Conservation (phyloP, 2,113 vertebrate genomes). For the Empidonax alnorum region DNA sequence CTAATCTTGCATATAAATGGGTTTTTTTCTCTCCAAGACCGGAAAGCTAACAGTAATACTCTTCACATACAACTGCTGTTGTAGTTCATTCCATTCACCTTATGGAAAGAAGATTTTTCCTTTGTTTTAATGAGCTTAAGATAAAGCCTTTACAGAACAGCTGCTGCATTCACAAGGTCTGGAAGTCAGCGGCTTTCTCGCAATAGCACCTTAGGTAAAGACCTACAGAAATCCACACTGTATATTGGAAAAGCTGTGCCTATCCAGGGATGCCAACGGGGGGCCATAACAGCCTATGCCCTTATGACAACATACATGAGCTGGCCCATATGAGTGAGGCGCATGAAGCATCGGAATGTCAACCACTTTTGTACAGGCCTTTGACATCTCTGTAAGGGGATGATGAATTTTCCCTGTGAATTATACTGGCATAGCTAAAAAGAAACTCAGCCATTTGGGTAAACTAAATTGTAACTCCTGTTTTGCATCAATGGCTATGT, state of each 20-base stretch:
- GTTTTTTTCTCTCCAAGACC: accelerated
- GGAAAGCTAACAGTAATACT: background rate
- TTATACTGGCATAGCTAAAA: background rate
- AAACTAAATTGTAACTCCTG: background rate
- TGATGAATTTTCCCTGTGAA: background rate
- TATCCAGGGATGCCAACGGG: accelerated
- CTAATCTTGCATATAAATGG: background rate
- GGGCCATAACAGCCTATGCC: background rate
- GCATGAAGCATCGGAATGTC: background rate
- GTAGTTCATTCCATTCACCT: slow-evolving; percentile 15
- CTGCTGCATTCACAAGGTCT: slow-evolving; percentile 29
- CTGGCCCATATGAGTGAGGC: background rate
- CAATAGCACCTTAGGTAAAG: background rate
- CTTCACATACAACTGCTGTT: background rate
- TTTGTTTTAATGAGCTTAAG: slow-evolving; percentile 58
- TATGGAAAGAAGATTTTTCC: slow-evolving; percentile 47
- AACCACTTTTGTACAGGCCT: background rate
- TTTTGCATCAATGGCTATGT: background rate
- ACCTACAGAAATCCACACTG: background rate
- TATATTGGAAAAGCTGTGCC: background rate
- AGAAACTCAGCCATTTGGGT: background rate
- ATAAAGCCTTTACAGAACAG: slow-evolving; percentile 52
- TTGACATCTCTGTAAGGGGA: background rate
- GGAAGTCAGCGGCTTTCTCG: accelerated
- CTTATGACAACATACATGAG: background rate